phyloP scores from a whole-genome alignment of 1,140 invertebrate genomes.

The Bilobella aurantiaca region DNA sequence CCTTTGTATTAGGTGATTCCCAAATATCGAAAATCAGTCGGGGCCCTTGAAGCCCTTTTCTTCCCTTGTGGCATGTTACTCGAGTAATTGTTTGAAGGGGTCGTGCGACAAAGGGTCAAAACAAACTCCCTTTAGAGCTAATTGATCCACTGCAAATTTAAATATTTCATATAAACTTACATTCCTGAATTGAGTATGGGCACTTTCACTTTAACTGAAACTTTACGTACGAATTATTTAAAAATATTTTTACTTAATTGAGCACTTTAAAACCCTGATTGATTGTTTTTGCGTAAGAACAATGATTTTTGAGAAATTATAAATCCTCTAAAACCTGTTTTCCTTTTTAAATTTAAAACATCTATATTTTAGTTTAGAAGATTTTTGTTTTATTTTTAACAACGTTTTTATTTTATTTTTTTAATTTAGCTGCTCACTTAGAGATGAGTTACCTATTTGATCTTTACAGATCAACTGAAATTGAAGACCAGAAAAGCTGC shows the following conservation, averaged over 20 bases:
- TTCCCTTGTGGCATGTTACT: conserved; percentile 1
- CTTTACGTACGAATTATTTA: background rate
- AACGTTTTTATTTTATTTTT: background rate
- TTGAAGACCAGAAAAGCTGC: background rate
- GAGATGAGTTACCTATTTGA: background rate
- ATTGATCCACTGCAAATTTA: background rate
- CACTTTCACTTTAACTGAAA: background rate
- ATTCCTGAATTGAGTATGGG: background rate
- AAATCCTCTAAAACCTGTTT: background rate
- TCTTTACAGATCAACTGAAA: background rate
- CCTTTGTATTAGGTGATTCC: background rate
- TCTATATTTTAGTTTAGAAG: background rate
- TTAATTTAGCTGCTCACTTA: background rate
- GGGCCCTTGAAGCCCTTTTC: background rate
- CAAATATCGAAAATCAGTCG: background rate
- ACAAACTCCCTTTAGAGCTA: background rate
- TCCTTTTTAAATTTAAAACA: too few relatives aligned
- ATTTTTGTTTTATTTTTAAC: background rate
- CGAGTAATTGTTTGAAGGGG: background rate
- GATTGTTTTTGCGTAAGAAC: background rate
- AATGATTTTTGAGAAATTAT: background rate
- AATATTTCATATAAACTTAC: background rate
- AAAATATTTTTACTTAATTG: background rate
- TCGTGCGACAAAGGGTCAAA: background rate
- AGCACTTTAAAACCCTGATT: background rate